Percentiles rank a stretch among this genome's conserved stretches.
Conservation (phyloP, 2,113 vertebrate species). For the Laticauda laticaudata region DNA sequence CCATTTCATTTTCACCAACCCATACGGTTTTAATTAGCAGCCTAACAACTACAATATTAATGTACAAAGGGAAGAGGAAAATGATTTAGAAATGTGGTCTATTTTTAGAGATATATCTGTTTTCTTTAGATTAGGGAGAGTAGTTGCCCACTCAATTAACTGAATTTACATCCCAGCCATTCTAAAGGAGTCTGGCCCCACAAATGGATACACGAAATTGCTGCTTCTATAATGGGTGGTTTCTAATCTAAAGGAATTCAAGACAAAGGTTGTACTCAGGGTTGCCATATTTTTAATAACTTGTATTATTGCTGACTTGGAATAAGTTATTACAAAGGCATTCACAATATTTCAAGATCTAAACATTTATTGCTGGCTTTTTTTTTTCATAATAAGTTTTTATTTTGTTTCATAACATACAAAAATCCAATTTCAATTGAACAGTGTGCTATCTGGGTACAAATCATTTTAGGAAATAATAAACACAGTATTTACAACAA, state of each 20-base stretch:
- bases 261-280: not conserved
- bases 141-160: not conserved
- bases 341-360: not conserved
- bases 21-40: not conserved
- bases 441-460: too few relatives aligned
- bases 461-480: too few relatives aligned
- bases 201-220: not conserved
- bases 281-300: fast-evolving
- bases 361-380: not conserved
- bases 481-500: too few relatives aligned
- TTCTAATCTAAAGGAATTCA: not conserved
- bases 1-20: not conserved
- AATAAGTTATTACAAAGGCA: not conserved
- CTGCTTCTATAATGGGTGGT: not conserved
- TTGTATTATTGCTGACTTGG: fast-evolving
- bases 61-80: not conserved
- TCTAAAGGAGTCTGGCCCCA: not conserved
- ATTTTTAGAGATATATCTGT: not conserved
- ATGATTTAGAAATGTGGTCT: not conserved
- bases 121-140: not conserved
- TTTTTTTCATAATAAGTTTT: too few relatives aligned
- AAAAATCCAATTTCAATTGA: too few relatives aligned
- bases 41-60: not conserved
- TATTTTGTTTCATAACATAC: too few relatives aligned
- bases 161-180: not conserved